Evolutionary conservation across 2,888 invertebrate species (phyloP).

Genomic region (Meiosimyza platycephala): DNA sequence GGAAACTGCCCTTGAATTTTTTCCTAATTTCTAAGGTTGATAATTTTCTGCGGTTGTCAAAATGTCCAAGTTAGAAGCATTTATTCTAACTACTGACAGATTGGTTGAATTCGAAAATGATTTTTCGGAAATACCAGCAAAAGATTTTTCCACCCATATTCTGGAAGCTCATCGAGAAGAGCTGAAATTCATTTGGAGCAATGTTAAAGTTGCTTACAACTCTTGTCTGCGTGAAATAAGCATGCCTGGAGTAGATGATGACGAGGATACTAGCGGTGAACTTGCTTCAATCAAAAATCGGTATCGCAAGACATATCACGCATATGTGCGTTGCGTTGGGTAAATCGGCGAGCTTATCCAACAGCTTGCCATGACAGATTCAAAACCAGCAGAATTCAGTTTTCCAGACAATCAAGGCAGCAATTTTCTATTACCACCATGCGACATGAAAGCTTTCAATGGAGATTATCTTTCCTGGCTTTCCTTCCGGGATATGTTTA

Average conservation of each 20-base stretch:
- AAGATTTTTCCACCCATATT: not conserved
- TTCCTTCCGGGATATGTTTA: too few relatives aligned
- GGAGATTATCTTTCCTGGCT: constrained; percentile 1
- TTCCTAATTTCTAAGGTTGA: not conserved
- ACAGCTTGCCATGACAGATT: not conserved
- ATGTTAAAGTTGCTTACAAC: not conserved
- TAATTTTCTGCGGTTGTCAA: not conserved
- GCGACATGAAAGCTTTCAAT: not conserved
- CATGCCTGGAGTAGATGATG: not conserved
- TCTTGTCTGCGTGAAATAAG: not conserved
- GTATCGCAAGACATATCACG: not conserved
- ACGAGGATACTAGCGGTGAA: not conserved
- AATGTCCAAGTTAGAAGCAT: not conserved
- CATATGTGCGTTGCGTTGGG: not conserved
- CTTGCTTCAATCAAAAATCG: not conserved
- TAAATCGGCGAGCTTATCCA: not conserved
- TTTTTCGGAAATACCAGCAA: not conserved
- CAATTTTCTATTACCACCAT: not conserved
- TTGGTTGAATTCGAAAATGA: not conserved
- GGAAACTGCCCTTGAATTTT: too few relatives aligned
- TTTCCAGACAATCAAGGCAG: not conserved
- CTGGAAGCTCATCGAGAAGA: not conserved
- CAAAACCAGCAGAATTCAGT: not conserved
- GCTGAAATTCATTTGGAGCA: not conserved
- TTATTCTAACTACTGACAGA: not conserved